Evolutionary conservation across 2,113 vertebrate genomes (phyloP).

Genomic region (Leptocoma aspasia): DNA sequence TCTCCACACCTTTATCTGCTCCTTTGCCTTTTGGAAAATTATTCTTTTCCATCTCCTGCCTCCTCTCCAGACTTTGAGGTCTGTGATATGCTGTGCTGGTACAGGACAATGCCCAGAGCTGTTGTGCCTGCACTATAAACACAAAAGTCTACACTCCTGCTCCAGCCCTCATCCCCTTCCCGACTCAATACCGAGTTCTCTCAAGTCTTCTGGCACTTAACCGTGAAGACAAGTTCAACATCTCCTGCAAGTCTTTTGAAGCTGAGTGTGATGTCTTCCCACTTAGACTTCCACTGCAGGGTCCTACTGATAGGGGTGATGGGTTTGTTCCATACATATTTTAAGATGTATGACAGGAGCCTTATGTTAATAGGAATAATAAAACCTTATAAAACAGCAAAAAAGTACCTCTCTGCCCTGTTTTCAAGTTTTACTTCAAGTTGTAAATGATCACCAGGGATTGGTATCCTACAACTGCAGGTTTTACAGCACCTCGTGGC

Average conservation of each 20-base stretch:
- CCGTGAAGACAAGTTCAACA: background rate
- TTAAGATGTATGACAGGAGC: accelerated
- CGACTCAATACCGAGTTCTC: background rate
- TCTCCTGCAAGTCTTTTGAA: background rate
- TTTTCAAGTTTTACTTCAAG: background rate
- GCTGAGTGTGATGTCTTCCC: background rate
- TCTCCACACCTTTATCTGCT: background rate
- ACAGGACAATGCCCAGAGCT: background rate
- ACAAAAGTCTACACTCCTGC: background rate
- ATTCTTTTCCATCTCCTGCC: background rate
- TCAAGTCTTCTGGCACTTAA: background rate
- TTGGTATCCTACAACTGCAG: background rate
- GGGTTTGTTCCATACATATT: background rate
- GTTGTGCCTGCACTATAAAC: background rate
- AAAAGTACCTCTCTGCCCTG: background rate
- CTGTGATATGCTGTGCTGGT: background rate
- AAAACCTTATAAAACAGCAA: background rate
- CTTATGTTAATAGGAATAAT: background rate
- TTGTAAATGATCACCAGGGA: background rate
- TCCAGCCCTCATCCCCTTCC: background rate
- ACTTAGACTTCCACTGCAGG: background rate
- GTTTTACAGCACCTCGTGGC: background rate
- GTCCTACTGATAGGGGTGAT: background rate
- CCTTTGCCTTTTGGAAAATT: background rate
- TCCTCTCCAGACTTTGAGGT: background rate